Conservation (phyloP, 2,888 invertebrate species). For the Chrysopilus asiliformis region DNA sequence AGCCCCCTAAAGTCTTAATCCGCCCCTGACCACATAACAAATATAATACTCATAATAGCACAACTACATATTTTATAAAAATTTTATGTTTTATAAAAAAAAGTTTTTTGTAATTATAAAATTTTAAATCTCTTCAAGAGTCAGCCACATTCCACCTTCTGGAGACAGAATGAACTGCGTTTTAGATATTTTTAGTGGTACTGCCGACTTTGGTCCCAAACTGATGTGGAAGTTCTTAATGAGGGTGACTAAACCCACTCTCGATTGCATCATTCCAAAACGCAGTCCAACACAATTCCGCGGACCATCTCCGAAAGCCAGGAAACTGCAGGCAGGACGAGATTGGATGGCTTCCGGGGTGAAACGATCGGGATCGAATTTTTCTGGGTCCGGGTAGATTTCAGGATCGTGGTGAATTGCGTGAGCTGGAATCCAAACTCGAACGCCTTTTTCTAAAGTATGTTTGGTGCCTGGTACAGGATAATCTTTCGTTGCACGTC, state of each 20-base stretch:
- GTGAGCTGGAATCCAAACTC: conserved; percentile 26
- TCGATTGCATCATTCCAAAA: conserved; percentile 26
- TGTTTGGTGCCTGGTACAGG: conserved; percentile 23
- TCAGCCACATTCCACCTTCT: conserved; percentile 13
- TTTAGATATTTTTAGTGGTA: conserved; percentile 11
- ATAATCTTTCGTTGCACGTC: conserved; percentile 27
- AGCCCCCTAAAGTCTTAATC: too few species aligned
- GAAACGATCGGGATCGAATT: conserved; percentile 37
- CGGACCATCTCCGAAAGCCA: conserved; percentile 33
- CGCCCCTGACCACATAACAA: too few species aligned
- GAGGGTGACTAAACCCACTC: conserved; percentile 23
- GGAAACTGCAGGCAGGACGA: conserved; percentile 25
- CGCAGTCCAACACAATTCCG: conserved; percentile 27
- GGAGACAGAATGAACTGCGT: conserved; percentile 9
- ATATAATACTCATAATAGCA: too few species aligned
- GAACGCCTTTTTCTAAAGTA: conserved; percentile 26
- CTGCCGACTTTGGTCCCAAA: background rate
- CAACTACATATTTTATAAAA: too few species aligned
- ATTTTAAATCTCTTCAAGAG: conserved; percentile 16
- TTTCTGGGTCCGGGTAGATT: conserved; percentile 33
- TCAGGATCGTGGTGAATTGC: conserved; percentile 36
- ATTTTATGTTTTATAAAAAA: background rate
- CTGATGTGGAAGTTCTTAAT: conserved; percentile 19
- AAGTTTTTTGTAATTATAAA: conserved; percentile 1
- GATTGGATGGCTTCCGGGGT: conserved; percentile 20